Base-by-base conservation (phyloP, 2,888 invertebrate species). In the Geotrupes spiniger region DNA sequence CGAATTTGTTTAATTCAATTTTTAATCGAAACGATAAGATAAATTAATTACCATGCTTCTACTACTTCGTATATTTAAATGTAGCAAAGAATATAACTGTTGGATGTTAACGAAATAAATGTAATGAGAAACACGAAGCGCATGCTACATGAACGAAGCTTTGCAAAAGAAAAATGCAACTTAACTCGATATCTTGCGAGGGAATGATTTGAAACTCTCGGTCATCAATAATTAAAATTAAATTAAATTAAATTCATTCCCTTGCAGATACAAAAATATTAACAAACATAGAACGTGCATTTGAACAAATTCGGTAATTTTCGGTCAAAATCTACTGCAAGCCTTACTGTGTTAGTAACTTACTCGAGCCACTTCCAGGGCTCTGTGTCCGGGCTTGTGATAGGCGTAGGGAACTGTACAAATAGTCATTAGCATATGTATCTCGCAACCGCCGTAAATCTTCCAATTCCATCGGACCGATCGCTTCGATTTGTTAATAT, bases 331-430 rank as follows among this genome's bases (percentile, higher is more conserved):
- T 2, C 27, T 40, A 40, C 40, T 9, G 16, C 59, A 63, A 60
- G 61, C 62, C 63, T 63, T 59, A 58, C 60, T 63, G 53, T 52
- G 46, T 51, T 51, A 58, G 57, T 57, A 74, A 86, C 85, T 85
- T 87, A 87, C 85, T 84, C 84, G 82, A 89, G 85, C 89, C 89
- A 90, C 78, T 87, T 89, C 89, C 89, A 89, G 74, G 89, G 87
- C 82, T 90, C 89, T 75, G 84, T 85, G 77, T 89, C 90, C 81
- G 89, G 89, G 74, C 86, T 86, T 78, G 87, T 87, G 81, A 85
- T 84, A 73, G 89, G 89, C 81, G 90, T 89, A 72, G 88, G 86
- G 78, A 87, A 87, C 90, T 90, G 85, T 76, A 78, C 75, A 77
- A 64, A 47, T 33, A 47, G 14, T 42, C 38, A 46, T 47, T 51